Percentiles rank a stretch among this genome's conserved stretches.
Conservation (phyloP, 2,797 vertebrate genomes). For the Muscicapa striata region DNA sequence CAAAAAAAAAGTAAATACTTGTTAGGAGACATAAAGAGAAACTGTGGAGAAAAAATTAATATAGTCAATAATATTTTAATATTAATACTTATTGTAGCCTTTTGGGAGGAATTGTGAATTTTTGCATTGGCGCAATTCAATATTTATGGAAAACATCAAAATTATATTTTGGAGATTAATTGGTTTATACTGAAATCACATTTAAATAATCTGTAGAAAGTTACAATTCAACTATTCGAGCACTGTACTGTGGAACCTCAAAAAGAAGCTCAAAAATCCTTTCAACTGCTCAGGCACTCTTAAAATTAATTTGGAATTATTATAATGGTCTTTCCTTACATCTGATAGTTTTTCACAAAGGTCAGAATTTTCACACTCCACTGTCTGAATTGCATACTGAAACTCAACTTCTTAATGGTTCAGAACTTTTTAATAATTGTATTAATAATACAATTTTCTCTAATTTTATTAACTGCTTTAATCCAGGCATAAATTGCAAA, state of each 20-base stretch:
- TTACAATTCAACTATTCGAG: neutral
- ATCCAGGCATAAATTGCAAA: neutral
- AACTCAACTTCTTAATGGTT: neutral
- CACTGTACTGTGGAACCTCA: neutral
- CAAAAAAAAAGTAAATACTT: neutral
- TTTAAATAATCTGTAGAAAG: neutral
- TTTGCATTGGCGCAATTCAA: neutral
- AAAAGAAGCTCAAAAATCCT: neutral
- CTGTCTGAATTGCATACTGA: neutral
- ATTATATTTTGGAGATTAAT: neutral
- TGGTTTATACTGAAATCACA: neutral
- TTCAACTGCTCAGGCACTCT: neutral
- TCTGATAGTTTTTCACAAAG: neutral
- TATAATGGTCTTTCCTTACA: neutral
- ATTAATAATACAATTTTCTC: neutral
- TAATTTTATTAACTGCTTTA: neutral
- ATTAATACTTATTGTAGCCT: neutral
- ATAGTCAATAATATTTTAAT: no score
- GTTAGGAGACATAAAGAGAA: neutral
- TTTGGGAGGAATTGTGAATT: fast-evolving
- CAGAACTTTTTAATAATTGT: neutral
- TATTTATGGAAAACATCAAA: neutral
- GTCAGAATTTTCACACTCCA: neutral
- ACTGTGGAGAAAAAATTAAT: neutral
- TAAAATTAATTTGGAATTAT: neutral